Evolutionary conservation across 2,797 vertebrate species (phyloP), one percentile per base, ranked within the genome.

Genomic region (Phataginus tricuspis): DNA sequence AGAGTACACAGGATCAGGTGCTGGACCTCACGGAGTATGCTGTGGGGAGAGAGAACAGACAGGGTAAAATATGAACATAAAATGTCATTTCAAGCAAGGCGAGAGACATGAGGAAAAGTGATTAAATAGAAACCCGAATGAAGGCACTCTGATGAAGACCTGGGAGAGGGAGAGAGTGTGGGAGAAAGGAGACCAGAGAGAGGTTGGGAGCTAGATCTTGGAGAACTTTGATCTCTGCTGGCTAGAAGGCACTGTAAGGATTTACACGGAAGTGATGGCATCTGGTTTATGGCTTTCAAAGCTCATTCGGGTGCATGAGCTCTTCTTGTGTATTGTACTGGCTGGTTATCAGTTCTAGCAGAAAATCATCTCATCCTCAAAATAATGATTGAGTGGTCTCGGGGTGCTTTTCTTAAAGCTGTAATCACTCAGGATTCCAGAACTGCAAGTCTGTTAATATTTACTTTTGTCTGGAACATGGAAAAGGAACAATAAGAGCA

Each of bases 291-390:
- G 34, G 27, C 45, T 75, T 63, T 72, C 14, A 57, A 82, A 72
- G 27, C 16, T 89, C 55, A 78, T 31, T 77, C 5, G 15, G 39
- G 29, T 37, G 23, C 29, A 16, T 74, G 21, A 51, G 57, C 19
- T 75, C 53, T 74, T 75, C 53, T 74, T 91, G 66, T 45, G 2
- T 51, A 7, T 75, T 85, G 95, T 82, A 83, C 23, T 95, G 80
- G 21, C n/a, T 53, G 1, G 61, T 16, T 55, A 42, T 96, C 61
- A 37, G 8, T 63, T 77, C 7, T 34, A 69, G 89, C 39, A 91
- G 75, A 92, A 95, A 94, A 90, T 64, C 25, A 79, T 19, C 79
- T 25, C 42, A 69, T 77, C 71, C 39, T 91, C 78, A 77, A 74
- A 85, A 75, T 6, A 75, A 23, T 61, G 39, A 69, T 13, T 49